Base-by-base conservation (phyloP, 2,888 invertebrate species). In the Lepidocyrtoides sp. region DNA sequence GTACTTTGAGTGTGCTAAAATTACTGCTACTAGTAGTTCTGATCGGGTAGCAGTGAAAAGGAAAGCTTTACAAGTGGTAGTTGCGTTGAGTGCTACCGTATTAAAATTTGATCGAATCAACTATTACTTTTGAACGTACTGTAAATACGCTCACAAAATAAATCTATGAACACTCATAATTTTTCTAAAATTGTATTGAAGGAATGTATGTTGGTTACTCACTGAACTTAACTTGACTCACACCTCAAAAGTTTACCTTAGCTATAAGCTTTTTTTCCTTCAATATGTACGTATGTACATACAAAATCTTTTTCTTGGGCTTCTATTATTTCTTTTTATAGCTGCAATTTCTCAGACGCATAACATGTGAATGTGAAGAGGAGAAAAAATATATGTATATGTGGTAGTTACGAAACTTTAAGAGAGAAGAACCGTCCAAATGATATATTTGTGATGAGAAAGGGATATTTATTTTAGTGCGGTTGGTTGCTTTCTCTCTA, bases 361-460 rank as follows among this genome's bases (percentile, higher is more conserved):
- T 20, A 20, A 57, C 36, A n/a, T n/a, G 57, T 12, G 36, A 57
- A 12, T 51, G 41, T 14, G 2, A 20, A 1, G 36, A 69, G 36
- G n/a, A 69, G 23, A 29, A n/a, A 20, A 12, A 4, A 2, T 14
- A 8, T 20, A 36, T 36, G 20, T 77, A 77, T 5, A 3, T 5
- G 26, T 17, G 48, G 23, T 12, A 26, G 17, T 10, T 32, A n/a
- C 26, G 44, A 81, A 41, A 79, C n/a, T 69, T 41, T 14, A 41
- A 26, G 77, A 66, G 66, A 66, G 66, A 66, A 81, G 54, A 75
- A 79, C 81, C 79, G 69, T 90, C 89, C 89, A 90, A 90, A 90
- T 90, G 90, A 90, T 90, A 90, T 90, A 90, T 90, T 90, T 90
- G 84, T 90, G 90, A 90, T 85, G 90, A 54, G 85, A 89, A 84